Evolutionary conservation across 2,797 vertebrate genomes (phyloP).

Genomic region (Sternarchorhynchus goeldii): DNA sequence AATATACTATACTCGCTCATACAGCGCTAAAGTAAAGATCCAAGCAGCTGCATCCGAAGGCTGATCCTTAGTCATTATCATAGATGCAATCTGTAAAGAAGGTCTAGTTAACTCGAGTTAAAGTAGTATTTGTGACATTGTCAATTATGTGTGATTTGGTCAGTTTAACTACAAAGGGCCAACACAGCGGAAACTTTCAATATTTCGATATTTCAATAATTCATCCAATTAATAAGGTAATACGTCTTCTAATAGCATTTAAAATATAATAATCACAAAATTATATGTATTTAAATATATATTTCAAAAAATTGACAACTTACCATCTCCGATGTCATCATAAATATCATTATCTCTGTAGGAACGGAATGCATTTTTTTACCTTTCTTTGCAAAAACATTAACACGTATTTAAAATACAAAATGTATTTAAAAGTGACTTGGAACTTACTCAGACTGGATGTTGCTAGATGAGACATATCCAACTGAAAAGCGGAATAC

Average conservation of each 20-base stretch:
- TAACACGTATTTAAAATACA: not conserved
- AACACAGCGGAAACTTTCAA: too few species aligned
- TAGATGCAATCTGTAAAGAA: constrained; percentile 85
- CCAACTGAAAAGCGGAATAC: constrained; percentile 80
- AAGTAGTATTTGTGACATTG: not conserved
- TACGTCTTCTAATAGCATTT: too few species aligned
- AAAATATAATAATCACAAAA: too few species aligned
- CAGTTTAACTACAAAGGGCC: too few species aligned
- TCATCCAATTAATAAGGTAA: too few species aligned
- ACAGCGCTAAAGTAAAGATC: not conserved
- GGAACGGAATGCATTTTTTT: constrained; percentile 25
- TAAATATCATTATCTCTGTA: constrained; percentile 90
- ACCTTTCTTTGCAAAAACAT: not conserved
- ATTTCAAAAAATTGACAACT: constrained; percentile 49
- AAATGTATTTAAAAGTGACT: not conserved
- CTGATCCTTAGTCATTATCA: constrained; percentile 81
- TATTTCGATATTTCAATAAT: too few species aligned
- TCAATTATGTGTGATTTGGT: too few species aligned
- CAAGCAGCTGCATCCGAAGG: constrained; percentile 21
- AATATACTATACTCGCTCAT: constrained; percentile 40
- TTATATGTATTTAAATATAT: too few species aligned
- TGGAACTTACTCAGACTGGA: constrained; percentile 82
- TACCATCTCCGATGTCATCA: constrained; percentile 91
- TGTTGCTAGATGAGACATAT: constrained; percentile 80
- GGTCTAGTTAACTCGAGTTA: not conserved